A percentile compares a stretch with the other conserved stretches of the same genome.
Evolutionary conservation across 2,113 vertebrate genomes (phyloP).

Genomic region (Caranx ignobilis): DNA sequence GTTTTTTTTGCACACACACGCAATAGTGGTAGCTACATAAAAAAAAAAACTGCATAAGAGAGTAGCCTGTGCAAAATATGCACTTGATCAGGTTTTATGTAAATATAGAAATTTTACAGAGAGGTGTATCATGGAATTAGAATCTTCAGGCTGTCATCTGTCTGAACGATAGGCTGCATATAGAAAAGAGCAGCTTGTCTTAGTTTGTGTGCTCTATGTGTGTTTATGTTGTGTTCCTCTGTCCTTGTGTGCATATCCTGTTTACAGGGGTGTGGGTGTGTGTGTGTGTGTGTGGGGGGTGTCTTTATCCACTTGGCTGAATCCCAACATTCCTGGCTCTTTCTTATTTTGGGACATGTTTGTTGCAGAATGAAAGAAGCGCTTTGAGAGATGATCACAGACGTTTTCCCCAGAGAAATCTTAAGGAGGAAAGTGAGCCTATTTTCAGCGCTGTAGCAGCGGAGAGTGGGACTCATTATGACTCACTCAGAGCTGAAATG

Average conservation of each 20-base stretch:
- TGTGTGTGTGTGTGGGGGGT: neutral
- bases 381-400: constrained; percentile 70
- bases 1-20: neutral
- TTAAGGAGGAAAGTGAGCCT: constrained; percentile 69
- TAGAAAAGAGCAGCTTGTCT: neutral
- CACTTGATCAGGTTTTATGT: neutral
- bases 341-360: constrained; percentile 56
- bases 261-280: neutral
- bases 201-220: neutral
- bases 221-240: neutral
- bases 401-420: constrained; percentile 64
- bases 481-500: constrained; percentile 70
- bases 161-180: neutral
- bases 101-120: neutral
- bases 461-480: constrained; percentile 70
- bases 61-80: neutral
- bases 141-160: neutral
- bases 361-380: constrained; percentile 64
- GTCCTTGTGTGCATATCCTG: constrained; percentile 14
- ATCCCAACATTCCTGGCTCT: constrained; percentile 40
- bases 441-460: constrained; percentile 57
- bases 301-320: constrained; percentile 30
- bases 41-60: neutral
- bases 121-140: neutral
- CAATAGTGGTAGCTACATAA: neutral